These are phyloP conservation scores for Hemichromis elongatus DNA, from an alignment of 2,113 vertebrate species.

Conservation along the genomic window DNA sequence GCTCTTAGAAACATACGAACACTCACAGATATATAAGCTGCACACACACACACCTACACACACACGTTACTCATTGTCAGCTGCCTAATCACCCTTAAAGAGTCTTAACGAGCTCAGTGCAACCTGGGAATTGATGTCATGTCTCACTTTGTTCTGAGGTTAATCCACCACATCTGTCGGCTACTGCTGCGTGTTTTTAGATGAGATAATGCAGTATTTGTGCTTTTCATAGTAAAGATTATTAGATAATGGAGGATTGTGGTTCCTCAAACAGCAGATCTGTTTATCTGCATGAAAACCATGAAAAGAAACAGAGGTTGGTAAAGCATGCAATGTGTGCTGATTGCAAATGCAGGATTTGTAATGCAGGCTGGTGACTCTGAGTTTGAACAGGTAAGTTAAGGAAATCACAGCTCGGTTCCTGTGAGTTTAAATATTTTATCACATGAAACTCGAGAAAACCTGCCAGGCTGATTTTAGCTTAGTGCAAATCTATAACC, in stretches of 20 bases:
- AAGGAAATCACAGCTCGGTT: not conserved
- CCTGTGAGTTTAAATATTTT: not conserved
- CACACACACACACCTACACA: not conserved
- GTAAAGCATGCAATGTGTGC: fast-evolving
- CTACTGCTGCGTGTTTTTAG: not conserved
- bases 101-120: not conserved
- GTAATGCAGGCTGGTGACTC: not conserved
- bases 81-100: not conserved
- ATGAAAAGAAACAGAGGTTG: not conserved
- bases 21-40: not conserved
- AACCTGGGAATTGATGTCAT: not conserved
- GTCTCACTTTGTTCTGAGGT: not conserved
- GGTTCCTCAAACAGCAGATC: not conserved
- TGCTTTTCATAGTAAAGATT: not conserved
- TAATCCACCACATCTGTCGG: not conserved
- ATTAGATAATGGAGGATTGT: not conserved
- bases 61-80: not conserved
- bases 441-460: not conserved
- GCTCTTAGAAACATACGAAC: not conserved
- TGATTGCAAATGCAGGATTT: too few species aligned
- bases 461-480: not conserved
- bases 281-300: not conserved
- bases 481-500: not conserved
- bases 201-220: not conserved
- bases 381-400: not conserved